phyloP scores from a whole-genome alignment of 1,140 invertebrate species.

The Neodiprion virginianus region DNA sequence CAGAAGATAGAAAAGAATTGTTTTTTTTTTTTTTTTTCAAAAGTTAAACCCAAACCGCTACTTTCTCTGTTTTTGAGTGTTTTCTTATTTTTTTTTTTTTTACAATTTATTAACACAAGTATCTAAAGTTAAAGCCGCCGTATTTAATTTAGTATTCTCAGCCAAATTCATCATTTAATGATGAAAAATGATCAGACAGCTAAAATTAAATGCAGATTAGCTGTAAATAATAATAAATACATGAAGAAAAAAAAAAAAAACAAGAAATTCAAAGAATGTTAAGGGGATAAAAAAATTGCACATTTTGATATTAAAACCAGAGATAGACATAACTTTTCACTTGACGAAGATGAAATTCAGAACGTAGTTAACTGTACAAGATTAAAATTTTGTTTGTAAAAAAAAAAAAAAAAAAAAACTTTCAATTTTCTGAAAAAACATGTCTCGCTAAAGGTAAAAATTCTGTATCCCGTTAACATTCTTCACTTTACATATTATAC shows the following conservation, averaged over 20 bases:
- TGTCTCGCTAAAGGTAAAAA: no score
- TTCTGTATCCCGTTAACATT: no score
- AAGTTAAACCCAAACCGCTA: conserved; percentile 40
- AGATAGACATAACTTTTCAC: neutral
- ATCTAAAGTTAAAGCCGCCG: conserved; percentile 18
- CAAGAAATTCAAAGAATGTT: conserved; percentile 25
- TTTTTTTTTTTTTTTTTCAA: conserved; percentile 22
- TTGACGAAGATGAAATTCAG: no score
- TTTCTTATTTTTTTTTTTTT: conserved; percentile 17
- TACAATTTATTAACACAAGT: conserved; percentile 13
- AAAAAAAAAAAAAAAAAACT: no score
- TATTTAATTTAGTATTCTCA: neutral
- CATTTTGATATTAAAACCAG: neutral
- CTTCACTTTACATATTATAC: no score
- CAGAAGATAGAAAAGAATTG: conserved; percentile 43
- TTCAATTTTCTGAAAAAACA: no score
- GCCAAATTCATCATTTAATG: neutral
- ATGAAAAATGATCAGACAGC: conserved; percentile 9
- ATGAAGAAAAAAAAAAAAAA: conserved; percentile 18
- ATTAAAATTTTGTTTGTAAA: neutral
- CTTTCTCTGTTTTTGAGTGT: conserved; percentile 12
- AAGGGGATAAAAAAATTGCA: neutral
- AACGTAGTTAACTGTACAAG: neutral
- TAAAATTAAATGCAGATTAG: conserved; percentile 30
- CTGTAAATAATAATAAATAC: conserved; percentile 21